Evolutionary conservation across 1,140 invertebrate genomes (phyloP).

Genomic region (Teleopsis dalmanni): DNA sequence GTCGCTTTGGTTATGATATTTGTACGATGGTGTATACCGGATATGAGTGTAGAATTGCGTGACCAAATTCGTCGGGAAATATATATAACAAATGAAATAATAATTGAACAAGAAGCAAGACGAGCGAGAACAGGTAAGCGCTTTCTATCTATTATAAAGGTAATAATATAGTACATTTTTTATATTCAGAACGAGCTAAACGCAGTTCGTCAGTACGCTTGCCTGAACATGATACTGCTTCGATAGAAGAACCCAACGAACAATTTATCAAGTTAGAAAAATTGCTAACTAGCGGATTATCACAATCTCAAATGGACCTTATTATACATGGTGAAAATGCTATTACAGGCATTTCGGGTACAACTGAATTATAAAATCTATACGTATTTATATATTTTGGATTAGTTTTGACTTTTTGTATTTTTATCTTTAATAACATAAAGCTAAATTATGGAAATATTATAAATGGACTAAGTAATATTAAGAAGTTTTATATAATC

Average conservation of each 20-base stretch:
- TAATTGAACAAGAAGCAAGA: constrained; percentile 70
- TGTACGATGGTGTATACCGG: constrained; percentile 79
- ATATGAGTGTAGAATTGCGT: constrained; percentile 66
- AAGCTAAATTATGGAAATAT: too few species aligned
- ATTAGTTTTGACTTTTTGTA: too few species aligned
- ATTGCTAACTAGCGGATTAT: constrained; percentile 25
- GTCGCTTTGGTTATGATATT: constrained; percentile 76
- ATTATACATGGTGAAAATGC: constrained; percentile 32
- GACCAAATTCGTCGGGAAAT: constrained; percentile 77
- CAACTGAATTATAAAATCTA: too few species aligned
- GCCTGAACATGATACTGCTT: constrained; percentile 7
- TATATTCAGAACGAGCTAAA: constrained; percentile 22
- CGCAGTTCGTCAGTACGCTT: constrained; percentile 20
- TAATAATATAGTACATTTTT: neutral
- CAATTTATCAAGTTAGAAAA: constrained; percentile 36
- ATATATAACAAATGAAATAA: constrained; percentile 83
- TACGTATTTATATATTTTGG: too few species aligned
- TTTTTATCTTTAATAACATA: too few species aligned
- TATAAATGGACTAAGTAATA: too few species aligned
- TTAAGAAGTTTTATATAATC: too few species aligned
- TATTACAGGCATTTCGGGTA: constrained; percentile 29
- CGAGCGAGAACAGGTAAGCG: constrained; percentile 46
- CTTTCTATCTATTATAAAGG: neutral
- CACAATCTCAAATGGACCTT: constrained; percentile 35
- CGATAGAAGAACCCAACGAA: constrained; percentile 23